Evolutionary conservation across 2,113 vertebrate genomes (phyloP), one percentile per base, ranked within the genome.

Genomic region (Otocyon megalotis): DNA sequence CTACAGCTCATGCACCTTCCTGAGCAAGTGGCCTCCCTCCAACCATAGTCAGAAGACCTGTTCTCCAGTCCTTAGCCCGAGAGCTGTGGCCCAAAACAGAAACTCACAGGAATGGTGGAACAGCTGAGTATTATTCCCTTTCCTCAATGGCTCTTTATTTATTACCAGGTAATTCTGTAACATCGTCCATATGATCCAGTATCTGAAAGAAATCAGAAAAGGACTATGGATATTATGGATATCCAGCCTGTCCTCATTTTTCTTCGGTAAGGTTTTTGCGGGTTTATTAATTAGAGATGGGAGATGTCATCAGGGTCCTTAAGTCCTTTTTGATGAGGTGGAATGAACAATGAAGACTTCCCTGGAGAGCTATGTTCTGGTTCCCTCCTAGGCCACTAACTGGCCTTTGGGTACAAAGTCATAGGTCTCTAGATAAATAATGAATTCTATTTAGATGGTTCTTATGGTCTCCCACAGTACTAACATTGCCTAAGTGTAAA

Each of bases 11-110:
- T 15, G 22, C 3, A 1, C 22, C 22, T 67, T 37, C 30, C 37
- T 3, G 4, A 16, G 6, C 2, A 0, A 4, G 17, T 4, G 6
- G 16, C 13, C 30, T 60, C 2, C 30, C 56, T 60, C 60, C 37
- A 37, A 2, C 2, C 9, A 3, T 63, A n/a, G 65, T 20, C 69
- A 50, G 58, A 35, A 35, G 28, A 20, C 2, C 9, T 20, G 14
- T 3, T 0, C 2, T 5, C 81, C 30, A 43, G 28, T 54, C 37
- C 37, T 67, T 3, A 0, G 32, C 26, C 30, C 50, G 35, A 19
- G 5, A 24, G 19, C 17, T 56, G 0, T 3, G 16, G 65, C 2
- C 32, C 32, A 20, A 35, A 15, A 35, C 19, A 22, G 26, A 10
- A 28, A 11, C 32, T 76, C 15, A 37, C 20, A 20, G 19, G 17